A percentile compares a stretch with the other conserved stretches of the same genome.
Conservation (phyloP, 2,888 invertebrate genomes). For the Drosophila macrospina region DNA sequence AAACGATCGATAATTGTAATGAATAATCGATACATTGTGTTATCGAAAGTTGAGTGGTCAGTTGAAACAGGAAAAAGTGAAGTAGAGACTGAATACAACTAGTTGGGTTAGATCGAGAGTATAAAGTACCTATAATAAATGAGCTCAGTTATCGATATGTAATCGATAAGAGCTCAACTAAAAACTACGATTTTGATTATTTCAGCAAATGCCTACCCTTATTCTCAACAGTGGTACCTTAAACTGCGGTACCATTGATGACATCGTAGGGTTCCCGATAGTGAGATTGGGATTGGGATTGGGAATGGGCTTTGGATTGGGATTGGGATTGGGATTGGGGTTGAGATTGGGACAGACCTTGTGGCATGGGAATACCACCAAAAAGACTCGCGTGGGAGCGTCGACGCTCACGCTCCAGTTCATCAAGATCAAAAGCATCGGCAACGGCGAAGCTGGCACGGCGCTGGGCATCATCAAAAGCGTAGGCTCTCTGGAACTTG, state of each 20-base stretch:
- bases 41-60: background rate
- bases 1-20: background rate
- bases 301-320: no score
- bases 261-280: conserved; percentile 80
- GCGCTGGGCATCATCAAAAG: conserved; percentile 80
- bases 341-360: conserved; percentile 1
- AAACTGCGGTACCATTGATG: conserved; percentile 85
- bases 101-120: background rate
- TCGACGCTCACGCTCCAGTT: conserved; percentile 84
- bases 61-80: background rate
- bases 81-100: background rate
- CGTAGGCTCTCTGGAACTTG: conserved; percentile 82
- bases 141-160: background rate
- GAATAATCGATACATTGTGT: background rate
- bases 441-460: conserved; percentile 66
- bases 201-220: background rate
- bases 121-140: background rate
- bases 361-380: conserved; percentile 39
- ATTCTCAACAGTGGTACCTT: conserved; percentile 3
- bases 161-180: background rate
- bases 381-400: conserved; percentile 85
- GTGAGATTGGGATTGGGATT: conserved; percentile 6
- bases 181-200: background rate
- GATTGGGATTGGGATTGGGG: background rate
- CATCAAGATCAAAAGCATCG: conserved; percentile 84